Evolutionary conservation across 2,113 vertebrate genomes (phyloP).

Genomic region (Scomber colias): DNA sequence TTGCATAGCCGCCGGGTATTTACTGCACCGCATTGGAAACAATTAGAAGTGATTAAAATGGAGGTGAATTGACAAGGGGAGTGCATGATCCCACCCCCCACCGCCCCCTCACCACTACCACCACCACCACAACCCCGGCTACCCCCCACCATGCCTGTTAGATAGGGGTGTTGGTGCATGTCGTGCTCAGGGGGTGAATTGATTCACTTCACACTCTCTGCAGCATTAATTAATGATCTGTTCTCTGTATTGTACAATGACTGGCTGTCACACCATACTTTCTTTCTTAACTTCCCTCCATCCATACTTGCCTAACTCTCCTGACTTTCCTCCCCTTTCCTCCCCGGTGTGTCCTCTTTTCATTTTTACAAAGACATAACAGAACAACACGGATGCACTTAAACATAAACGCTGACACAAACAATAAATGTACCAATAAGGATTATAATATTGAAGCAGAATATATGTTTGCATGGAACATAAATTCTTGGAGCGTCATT

Average conservation of each 20-base stretch:
- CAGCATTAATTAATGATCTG: slow-evolving; percentile 85
- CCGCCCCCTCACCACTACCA: background rate
- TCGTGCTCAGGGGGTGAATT: slow-evolving; percentile 76
- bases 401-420: slow-evolving; percentile 79
- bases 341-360: slow-evolving; percentile 1
- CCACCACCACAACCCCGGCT: slow-evolving; percentile 3
- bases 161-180: slow-evolving; percentile 75
- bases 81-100: slow-evolving; percentile 31
- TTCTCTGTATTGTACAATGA: slow-evolving; percentile 68
- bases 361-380: slow-evolving; percentile 65
- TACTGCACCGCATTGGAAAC: slow-evolving; percentile 72
- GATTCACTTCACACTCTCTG: slow-evolving; percentile 81
- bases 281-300: slow-evolving; percentile 48
- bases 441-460: slow-evolving; percentile 75
- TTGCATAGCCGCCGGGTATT: slow-evolving; percentile 56
- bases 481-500: slow-evolving; percentile 81
- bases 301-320: slow-evolving; percentile 27
- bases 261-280: slow-evolving; percentile 61
- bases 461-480: slow-evolving; percentile 76
- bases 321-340: slow-evolving; percentile 22
- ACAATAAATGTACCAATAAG: slow-evolving; percentile 78
- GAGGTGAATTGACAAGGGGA: slow-evolving; percentile 78
- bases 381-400: slow-evolving; percentile 67
- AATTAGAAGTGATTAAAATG: slow-evolving; percentile 81
- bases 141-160: slow-evolving; percentile 43